Conservation (phyloP, 2,797 vertebrate genomes). For the Poecilia wingei region DNA sequence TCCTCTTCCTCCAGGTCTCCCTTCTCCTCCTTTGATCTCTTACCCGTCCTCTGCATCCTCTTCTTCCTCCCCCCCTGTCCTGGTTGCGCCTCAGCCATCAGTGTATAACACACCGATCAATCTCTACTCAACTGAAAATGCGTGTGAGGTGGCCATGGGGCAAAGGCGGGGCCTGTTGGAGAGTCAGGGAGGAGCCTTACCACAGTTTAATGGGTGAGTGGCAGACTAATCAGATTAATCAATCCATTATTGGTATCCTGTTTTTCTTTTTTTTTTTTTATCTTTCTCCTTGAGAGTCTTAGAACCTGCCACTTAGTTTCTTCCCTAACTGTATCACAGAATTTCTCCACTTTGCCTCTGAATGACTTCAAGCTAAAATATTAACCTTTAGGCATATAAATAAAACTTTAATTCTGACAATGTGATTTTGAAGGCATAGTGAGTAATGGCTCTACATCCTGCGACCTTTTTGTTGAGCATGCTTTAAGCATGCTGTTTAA, state of each 20-base stretch:
- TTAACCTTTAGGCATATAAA: neutral
- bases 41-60: slow-evolving; percentile 78
- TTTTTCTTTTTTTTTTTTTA: neutral
- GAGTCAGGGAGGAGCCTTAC: slow-evolving; percentile 83
- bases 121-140: slow-evolving; percentile 85
- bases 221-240: slow-evolving; percentile 22
- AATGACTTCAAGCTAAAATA: neutral
- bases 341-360: neutral
- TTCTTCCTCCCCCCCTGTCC: slow-evolving; percentile 78
- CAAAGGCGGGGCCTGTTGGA: slow-evolving; percentile 91
- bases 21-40: slow-evolving; percentile 80
- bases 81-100: slow-evolving; percentile 87
- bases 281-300: slow-evolving; percentile 5
- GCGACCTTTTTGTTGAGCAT: neutral
- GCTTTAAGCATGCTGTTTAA: neutral
- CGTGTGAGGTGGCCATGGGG: slow-evolving; percentile 90
- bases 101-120: slow-evolving; percentile 87
- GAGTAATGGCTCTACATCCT: neutral
- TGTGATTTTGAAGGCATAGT: neutral
- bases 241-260: neutral
- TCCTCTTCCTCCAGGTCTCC: slow-evolving; percentile 79
- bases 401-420: neutral
- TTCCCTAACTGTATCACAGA: neutral
- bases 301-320: neutral
- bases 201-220: slow-evolving; percentile 94